phyloP scores from a whole-genome alignment of 2,113 vertebrate genomes.

The Zingel zingel region DNA sequence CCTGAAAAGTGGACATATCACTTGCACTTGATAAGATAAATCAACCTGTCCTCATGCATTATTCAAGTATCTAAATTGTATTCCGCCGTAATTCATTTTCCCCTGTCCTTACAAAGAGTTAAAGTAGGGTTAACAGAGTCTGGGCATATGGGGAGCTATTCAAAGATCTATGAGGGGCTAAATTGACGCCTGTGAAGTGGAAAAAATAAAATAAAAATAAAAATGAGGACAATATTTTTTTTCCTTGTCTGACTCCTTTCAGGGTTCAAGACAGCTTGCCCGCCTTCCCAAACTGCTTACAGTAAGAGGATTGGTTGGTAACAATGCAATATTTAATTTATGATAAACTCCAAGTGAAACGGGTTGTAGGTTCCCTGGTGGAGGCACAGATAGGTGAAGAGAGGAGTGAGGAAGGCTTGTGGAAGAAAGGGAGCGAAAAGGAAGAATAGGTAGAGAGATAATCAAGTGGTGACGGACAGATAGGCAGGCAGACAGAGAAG shows the following conservation, averaged over 20 bases:
- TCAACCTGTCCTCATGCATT: constrained; percentile 66
- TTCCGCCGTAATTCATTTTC: constrained; percentile 51
- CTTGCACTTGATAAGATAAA: constrained; percentile 64
- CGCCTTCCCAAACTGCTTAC: constrained; percentile 83
- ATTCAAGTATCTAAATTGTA: constrained; percentile 58
- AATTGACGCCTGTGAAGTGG: constrained; percentile 42
- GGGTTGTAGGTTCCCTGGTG: constrained; percentile 68
- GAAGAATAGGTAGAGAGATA: constrained; percentile 61
- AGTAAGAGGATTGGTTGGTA: constrained; percentile 86
- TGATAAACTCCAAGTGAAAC: constrained; percentile 81
- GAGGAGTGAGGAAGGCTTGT: constrained; percentile 51
- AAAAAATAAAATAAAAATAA: constrained; percentile 5
- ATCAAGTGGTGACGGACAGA: constrained; percentile 70
- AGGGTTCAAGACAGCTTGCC: constrained; percentile 74
- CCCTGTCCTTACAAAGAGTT: constrained; percentile 42
- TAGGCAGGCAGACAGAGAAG: constrained; percentile 53
- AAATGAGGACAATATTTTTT: constrained; percentile 51
- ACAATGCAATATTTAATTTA: constrained; percentile 86
- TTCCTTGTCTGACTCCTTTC: constrained; percentile 72
- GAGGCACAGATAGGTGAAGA: constrained; percentile 69
- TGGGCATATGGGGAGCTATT: constrained; percentile 65
- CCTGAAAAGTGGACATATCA: constrained; percentile 59
- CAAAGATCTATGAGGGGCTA: constrained; percentile 68
- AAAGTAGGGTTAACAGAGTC: constrained; percentile 45
- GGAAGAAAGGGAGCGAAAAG: constrained; percentile 28